Percentiles rank a stretch among this genome's conserved stretches.
These are phyloP conservation scores for Poeciliopsis turneri DNA, from an alignment of 2,797 vertebrate species.

Conservation along the genomic window DNA sequence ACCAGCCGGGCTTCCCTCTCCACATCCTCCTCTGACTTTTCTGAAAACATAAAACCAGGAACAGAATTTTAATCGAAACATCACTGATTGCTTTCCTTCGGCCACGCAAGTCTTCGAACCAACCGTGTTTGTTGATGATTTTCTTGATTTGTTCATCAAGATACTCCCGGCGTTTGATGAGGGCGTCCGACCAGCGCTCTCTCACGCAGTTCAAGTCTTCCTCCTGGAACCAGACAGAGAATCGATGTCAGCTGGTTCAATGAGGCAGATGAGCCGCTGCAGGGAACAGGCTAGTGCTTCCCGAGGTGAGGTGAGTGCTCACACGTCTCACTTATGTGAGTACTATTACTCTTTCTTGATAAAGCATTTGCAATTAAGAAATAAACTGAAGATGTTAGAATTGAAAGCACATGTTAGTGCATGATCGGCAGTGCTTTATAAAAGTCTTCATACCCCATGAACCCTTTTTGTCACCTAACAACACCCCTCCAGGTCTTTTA, in stretches of 20 bases:
- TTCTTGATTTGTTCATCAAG: slow-evolving; percentile 98
- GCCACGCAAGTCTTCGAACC: slow-evolving; percentile 1
- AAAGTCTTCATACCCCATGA: background rate
- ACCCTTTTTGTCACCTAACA: background rate
- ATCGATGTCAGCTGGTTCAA: slow-evolving; percentile 35
- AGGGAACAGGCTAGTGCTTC: slow-evolving; percentile 18
- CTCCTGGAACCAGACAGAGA: slow-evolving; percentile 81
- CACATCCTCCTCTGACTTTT: slow-evolving; percentile 92
- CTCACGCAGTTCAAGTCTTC: slow-evolving; percentile 96
- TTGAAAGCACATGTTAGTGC: background rate
- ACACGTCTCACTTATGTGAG: slow-evolving; percentile 16
- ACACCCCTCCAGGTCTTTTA: background rate
- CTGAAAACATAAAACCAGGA: slow-evolving; percentile 64
- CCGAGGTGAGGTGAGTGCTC: slow-evolving; percentile 13
- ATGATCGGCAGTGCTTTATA: background rate
- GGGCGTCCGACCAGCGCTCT: slow-evolving; percentile 95
- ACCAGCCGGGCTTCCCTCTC: slow-evolving; percentile 94
- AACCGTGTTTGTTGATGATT: slow-evolving; percentile 96
- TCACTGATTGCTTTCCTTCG: background rate
- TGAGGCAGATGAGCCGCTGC: slow-evolving; percentile 7
- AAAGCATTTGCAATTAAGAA: slow-evolving; percentile 1
- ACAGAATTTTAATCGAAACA: background rate
- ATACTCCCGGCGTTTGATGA: slow-evolving; percentile 95
- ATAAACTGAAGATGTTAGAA: background rate
- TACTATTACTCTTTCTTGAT: slow-evolving; percentile 11